These are phyloP conservation scores for Distichodus sexfasciatus DNA, from an alignment of 2,797 vertebrate species.

Conservation along the genomic window DNA sequence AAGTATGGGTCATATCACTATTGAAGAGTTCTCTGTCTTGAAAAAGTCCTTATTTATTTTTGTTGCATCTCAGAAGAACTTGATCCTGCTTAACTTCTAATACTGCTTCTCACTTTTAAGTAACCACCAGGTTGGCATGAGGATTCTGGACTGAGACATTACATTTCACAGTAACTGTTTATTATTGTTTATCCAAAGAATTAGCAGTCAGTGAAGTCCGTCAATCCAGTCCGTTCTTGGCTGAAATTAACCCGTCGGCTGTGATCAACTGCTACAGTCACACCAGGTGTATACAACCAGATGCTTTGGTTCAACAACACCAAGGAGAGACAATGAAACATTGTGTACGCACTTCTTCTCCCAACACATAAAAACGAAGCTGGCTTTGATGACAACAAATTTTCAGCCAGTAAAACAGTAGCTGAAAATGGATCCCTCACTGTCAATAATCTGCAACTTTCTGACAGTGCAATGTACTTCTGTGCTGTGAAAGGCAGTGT, in stretches of 20 bases:
- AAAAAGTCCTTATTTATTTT: too few relatives aligned
- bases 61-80: too few relatives aligned
- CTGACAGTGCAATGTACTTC: constrained; percentile 41
- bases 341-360: not conserved
- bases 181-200: not conserved
- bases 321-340: constrained; percentile 43
- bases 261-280: too few relatives aligned
- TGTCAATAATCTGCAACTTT: constrained; percentile 30
- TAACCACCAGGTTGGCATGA: not conserved
- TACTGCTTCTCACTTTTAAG: not conserved
- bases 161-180: too few relatives aligned
- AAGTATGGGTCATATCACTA: too few relatives aligned
- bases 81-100: too few relatives aligned
- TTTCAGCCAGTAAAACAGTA: constrained; percentile 10
- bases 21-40: too few relatives aligned
- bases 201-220: not conserved
- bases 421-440: constrained; percentile 19
- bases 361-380: constrained; percentile 26
- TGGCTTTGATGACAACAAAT: constrained; percentile 14
- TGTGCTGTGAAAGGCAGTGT: constrained; percentile 34
- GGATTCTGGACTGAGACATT: too few relatives aligned
- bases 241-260: constrained; percentile 14
- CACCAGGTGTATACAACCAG: not conserved
- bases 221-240: not conserved
- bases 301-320: constrained; percentile 45